phyloP scores from a whole-genome alignment of 2,797 vertebrate genomes.

The Peromyscus nudipes region DNA sequence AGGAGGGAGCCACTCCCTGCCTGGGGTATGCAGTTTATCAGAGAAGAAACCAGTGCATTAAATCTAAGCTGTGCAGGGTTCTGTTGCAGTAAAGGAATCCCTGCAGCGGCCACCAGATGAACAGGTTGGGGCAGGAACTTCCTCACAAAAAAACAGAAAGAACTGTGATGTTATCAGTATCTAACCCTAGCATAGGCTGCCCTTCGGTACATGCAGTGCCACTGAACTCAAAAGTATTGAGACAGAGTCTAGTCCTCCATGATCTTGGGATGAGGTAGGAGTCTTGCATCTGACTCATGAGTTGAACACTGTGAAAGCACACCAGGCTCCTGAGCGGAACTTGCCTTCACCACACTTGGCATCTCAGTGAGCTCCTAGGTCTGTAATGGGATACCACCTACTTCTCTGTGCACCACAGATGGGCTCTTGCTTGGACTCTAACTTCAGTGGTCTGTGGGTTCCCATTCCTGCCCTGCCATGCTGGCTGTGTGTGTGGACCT shows the following conservation, averaged over 20 bases:
- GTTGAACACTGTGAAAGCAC: neutral
- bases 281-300: neutral
- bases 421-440: neutral
- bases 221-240: neutral
- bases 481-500: neutral
- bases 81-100: neutral
- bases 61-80: neutral
- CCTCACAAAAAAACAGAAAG: neutral
- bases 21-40: neutral
- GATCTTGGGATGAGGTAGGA: neutral
- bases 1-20: neutral
- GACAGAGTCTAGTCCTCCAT: neutral
- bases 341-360: neutral
- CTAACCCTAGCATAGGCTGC: neutral
- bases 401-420: neutral
- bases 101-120: neutral
- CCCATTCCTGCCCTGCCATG: neutral
- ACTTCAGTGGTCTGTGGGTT: neutral
- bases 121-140: neutral
- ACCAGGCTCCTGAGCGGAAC: too few relatives aligned
- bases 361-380: neutral
- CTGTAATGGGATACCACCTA: neutral
- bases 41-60: neutral
- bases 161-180: neutral
- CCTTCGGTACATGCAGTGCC: rapidly evolving